A percentile compares a stretch with the other conserved stretches of the same genome.
Evolutionary conservation across 2,888 invertebrate species (phyloP).

Genomic region (Scaptomyza reducta): DNA sequence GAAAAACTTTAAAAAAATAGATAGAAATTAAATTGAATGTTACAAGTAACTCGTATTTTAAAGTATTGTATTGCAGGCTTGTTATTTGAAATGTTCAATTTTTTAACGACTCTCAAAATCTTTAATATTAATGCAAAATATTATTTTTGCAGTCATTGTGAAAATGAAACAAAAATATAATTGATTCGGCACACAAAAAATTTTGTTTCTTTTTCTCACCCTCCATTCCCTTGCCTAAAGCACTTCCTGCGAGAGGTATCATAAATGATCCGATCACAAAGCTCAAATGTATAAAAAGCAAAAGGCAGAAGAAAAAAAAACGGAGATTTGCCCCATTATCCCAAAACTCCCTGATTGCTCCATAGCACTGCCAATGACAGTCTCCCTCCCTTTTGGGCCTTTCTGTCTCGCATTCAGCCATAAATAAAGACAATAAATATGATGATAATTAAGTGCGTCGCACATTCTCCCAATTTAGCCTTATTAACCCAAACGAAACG

Average conservation of each 20-base stretch:
- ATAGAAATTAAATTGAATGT: too few species aligned
- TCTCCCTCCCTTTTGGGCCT: neutral
- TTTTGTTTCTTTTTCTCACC: too few species aligned
- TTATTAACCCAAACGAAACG: constrained; percentile 76
- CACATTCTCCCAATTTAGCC: constrained; percentile 79
- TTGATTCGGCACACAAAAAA: too few species aligned
- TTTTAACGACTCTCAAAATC: too few species aligned
- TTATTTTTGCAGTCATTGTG: too few species aligned
- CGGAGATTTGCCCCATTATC: constrained; percentile 10
- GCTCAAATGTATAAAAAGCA: constrained; percentile 21
- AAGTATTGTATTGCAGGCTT: too few species aligned
- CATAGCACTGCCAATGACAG: too few species aligned
- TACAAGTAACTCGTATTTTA: too few species aligned
- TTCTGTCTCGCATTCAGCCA: constrained; percentile 23
- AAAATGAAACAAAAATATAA: too few species aligned
- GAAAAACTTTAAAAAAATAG: too few species aligned
- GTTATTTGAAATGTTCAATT: too few species aligned
- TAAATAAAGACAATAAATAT: constrained; percentile 79
- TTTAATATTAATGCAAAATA: too few species aligned
- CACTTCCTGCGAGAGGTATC: constrained; percentile 8
- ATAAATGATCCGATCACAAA: constrained; percentile 51
- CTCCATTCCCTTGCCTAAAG: neutral
- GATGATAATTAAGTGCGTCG: constrained; percentile 80
- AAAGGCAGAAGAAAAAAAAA: neutral
- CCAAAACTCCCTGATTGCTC: constrained; percentile 3